Conservation (phyloP, 2,797 vertebrate species). For the Poeciliopsis gracilis region DNA sequence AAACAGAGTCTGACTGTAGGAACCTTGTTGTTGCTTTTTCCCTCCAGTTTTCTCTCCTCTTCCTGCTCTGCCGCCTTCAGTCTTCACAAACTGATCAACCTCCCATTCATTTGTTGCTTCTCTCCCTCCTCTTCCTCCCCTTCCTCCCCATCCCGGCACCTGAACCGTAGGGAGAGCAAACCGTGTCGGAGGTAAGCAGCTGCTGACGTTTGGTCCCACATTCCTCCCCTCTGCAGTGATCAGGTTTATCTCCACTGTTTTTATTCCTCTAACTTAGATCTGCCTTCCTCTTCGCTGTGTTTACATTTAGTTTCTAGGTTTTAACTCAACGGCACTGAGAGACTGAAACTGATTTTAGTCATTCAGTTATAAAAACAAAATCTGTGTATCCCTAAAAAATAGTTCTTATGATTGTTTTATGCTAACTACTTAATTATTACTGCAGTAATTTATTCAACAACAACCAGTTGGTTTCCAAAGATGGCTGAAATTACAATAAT, state of each 20-base stretch:
- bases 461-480: not conserved
- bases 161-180: slow-evolving; percentile 73
- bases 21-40: not conserved
- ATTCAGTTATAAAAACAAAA: not conserved
- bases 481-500: not conserved
- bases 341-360: not conserved
- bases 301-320: not conserved
- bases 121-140: slow-evolving; percentile 35
- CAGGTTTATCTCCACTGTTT: not conserved
- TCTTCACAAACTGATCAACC: slow-evolving; percentile 15
- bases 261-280: not conserved
- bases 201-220: slow-evolving; percentile 25
- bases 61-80: slow-evolving; percentile 28
- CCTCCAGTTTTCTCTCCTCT: not conserved
- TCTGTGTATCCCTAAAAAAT: not conserved
- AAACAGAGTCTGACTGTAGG: slow-evolving; percentile 22
- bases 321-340: not conserved
- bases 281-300: not conserved
- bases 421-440: not conserved
- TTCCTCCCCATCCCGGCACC: slow-evolving; percentile 5
- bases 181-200: slow-evolving; percentile 80
- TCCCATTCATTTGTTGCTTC: slow-evolving; percentile 57
- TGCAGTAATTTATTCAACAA: not conserved
- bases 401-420: not conserved
- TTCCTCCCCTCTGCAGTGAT: slow-evolving; percentile 15